These are phyloP conservation scores for Ylistrum balloti DNA, from an alignment of 1,140 invertebrate species.

Conservation along the genomic window DNA sequence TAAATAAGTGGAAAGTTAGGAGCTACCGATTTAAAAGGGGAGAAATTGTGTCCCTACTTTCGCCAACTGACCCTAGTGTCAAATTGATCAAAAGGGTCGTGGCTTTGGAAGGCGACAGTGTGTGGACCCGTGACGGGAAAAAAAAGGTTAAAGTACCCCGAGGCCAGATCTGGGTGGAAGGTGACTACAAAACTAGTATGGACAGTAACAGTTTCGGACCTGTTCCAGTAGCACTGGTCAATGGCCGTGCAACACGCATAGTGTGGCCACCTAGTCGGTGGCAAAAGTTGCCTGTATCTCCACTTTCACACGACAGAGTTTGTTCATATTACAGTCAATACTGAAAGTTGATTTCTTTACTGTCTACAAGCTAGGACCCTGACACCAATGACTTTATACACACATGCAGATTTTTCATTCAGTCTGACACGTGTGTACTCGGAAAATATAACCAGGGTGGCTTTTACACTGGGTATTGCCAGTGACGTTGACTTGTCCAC, in stretches of 20 bases:
- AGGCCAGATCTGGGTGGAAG: not conserved
- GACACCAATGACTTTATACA: too few relatives aligned
- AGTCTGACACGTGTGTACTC: too few relatives aligned
- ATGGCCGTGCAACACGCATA: not conserved
- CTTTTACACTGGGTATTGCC: too few relatives aligned
- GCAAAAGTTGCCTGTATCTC: not conserved
- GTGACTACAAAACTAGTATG: not conserved
- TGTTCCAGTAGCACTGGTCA: not conserved
- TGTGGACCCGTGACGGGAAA: not conserved
- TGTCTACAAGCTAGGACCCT: too few relatives aligned
- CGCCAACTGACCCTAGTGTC: not conserved
- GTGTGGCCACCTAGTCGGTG: not conserved
- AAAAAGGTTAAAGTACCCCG: not conserved
- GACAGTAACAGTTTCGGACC: not conserved
- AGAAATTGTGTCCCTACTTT: not conserved
- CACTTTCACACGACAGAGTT: not conserved
- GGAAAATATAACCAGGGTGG: too few relatives aligned
- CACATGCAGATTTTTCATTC: too few relatives aligned
- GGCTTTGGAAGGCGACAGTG: not conserved
- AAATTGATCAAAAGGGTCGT: constrained; percentile 18
- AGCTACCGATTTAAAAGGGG: not conserved
- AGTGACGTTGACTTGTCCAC: too few relatives aligned
- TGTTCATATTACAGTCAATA: not conserved
- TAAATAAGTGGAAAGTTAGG: not conserved
- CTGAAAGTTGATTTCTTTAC: too few relatives aligned